These are phyloP conservation scores for Mystacides longicornis DNA, from an alignment of 2,888 invertebrate genomes.

Conservation along the genomic window DNA sequence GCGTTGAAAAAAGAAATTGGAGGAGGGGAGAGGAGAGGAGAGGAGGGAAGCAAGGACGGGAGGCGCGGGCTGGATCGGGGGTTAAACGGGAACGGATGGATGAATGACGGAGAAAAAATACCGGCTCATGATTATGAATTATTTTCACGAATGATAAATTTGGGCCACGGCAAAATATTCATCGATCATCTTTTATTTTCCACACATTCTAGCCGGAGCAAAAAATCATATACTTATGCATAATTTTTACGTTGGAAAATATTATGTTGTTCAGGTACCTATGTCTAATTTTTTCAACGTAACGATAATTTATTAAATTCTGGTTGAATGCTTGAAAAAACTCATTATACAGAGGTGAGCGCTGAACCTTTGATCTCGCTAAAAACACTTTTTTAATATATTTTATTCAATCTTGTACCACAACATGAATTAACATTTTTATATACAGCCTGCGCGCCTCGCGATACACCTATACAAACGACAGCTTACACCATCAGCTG, in stretches of 20 bases:
- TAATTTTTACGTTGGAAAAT: background rate
- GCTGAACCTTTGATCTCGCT: no score
- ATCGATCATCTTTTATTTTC: background rate
- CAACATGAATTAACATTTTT: no score
- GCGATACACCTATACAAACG: no score
- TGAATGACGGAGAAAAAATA: background rate
- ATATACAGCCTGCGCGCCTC: no score
- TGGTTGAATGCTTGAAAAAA: no score
- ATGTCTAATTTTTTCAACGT: no score
- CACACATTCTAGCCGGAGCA: background rate
- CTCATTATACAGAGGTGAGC: no score
- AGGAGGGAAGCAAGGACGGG: background rate
- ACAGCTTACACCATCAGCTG: no score
- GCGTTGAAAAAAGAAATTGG: background rate
- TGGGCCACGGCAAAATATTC: background rate
- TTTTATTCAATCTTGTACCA: no score
- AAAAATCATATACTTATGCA: background rate
- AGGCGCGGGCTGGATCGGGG: background rate
- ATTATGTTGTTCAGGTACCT: no score
- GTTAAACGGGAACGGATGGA: background rate
- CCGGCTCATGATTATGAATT: background rate
- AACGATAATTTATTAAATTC: no score
- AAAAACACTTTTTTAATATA: no score
- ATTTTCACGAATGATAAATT: conserved; percentile 1
- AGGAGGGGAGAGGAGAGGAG: background rate